A percentile compares a stretch with the other conserved stretches of the same genome.
phyloP scores from a whole-genome alignment of 1,140 invertebrate genomes.

The Drosophila nigromelanica region DNA sequence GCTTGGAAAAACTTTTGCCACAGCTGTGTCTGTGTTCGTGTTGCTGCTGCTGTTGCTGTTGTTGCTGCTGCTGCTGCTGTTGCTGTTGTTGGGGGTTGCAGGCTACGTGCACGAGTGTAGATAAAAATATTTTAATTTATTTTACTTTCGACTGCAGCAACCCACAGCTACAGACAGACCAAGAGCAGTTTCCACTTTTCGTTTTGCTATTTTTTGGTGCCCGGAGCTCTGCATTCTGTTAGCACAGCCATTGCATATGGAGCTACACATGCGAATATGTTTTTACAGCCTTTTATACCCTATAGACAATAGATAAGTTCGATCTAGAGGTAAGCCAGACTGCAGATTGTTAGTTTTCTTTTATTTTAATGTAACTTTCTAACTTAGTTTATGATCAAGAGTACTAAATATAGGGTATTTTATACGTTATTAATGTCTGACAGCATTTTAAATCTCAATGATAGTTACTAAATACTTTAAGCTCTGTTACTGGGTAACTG shows the following conservation, averaged over 20 bases:
- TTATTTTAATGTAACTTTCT: too few species aligned
- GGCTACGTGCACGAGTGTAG: conserved; percentile 77
- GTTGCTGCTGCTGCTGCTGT: neutral
- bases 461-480: too few species aligned
- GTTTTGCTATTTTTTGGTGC: neutral
- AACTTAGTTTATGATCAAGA: too few species aligned
- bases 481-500: too few species aligned
- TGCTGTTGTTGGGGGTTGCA: conserved; percentile 51
- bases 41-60: conserved; percentile 4
- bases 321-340: neutral
- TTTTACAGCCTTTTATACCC: conserved; percentile 20
- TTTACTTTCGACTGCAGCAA: conserved; percentile 73
- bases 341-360: too few species aligned
- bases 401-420: too few species aligned
- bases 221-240: conserved; percentile 26
- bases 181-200: neutral
- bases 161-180: conserved; percentile 7
- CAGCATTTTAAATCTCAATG: too few species aligned
- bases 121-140: conserved; percentile 83
- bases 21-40: conserved; percentile 32
- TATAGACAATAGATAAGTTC: neutral
- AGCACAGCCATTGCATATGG: conserved; percentile 57
- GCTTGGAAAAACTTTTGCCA: conserved; percentile 74
- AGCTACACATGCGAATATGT: conserved; percentile 9
- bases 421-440: too few species aligned